Conservation (phyloP, 2,113 vertebrate genomes). For the Antechinus stuartii region DNA sequence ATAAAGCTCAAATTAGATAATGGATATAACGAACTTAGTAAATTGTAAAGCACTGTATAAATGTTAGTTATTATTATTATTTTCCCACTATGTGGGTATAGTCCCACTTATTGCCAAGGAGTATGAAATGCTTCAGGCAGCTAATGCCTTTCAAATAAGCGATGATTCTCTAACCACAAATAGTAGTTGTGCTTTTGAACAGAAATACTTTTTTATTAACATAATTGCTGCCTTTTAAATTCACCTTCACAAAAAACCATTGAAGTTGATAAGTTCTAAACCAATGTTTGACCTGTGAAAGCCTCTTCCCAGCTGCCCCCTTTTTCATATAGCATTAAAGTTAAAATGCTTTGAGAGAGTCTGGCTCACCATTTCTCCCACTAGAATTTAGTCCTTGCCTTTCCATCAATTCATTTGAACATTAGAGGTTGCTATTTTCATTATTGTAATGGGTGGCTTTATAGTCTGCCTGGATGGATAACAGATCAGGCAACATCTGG, state of each 20-base stretch:
- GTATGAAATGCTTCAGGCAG: background rate
- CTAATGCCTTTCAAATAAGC: background rate
- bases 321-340: background rate
- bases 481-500: conserved; percentile 76
- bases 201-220: background rate
- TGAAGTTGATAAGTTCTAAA: background rate
- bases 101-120: background rate
- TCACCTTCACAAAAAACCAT: background rate
- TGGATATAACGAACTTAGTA: background rate
- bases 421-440: background rate
- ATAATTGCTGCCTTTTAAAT: conserved; percentile 11
- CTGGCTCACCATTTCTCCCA: background rate
- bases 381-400: background rate
- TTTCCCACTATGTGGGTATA: background rate
- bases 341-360: background rate
- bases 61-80: background rate
- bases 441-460: background rate
- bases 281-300: background rate
- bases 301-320: background rate
- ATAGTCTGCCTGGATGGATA: background rate
- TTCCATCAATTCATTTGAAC: background rate
- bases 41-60: background rate
- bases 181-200: background rate
- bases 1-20: background rate
- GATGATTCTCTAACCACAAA: background rate